Base-by-base conservation (phyloP, 2,797 vertebrate species). In the Labeo calbasu region DNA sequence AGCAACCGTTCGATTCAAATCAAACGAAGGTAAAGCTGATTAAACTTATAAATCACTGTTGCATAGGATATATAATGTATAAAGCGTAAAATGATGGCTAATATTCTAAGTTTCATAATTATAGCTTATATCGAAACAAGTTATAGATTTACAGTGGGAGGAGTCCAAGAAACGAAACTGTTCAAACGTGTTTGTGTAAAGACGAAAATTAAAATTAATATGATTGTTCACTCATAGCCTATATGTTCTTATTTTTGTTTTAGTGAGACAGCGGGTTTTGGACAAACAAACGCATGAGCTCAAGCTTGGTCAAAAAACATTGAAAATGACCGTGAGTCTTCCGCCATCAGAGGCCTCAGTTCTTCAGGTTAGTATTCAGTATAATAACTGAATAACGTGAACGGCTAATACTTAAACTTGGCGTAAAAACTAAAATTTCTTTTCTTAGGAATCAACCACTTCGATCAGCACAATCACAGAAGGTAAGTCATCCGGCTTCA, bases 221-320 rank as follows among this genome's bases (percentile, higher is more conserved):
- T n/a, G n/a, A n/a, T n/a, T n/a, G n/a, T 69, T 55, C 1, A 77
- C n/a, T 15, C 0, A 71, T 13, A 0, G 8, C n/a, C n/a, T n/a
- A n/a, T 5, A 15, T 3, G 14, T 63, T n/a, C 25, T n/a, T 2
- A 8, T 12, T 9, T 77, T 48, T 70, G n/a, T 7, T 15, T 48
- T 78, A 96, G 95, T 90, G 51, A 92, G 91, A 79, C 82, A 57
- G 50, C 86, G 87, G 1, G 94, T 96, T 28, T 51, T 96, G 77
- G 19, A 2, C 0, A 94, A 92, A 85, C 32, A 80, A 40, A 2
- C 3, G 0, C 95, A 95, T 69, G 80, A 92, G 69, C 84, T 95
- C 9, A 55, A 0, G 10, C 0, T 93, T 72, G 92, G 87, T 0
- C 51, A 83, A 2, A 71, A 83, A 0, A 61, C 77, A 0, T 43